Percentiles rank a stretch among this genome's conserved stretches.
Conservation (phyloP, 2,888 invertebrate genomes). For the Drosophila subsilvestris region DNA sequence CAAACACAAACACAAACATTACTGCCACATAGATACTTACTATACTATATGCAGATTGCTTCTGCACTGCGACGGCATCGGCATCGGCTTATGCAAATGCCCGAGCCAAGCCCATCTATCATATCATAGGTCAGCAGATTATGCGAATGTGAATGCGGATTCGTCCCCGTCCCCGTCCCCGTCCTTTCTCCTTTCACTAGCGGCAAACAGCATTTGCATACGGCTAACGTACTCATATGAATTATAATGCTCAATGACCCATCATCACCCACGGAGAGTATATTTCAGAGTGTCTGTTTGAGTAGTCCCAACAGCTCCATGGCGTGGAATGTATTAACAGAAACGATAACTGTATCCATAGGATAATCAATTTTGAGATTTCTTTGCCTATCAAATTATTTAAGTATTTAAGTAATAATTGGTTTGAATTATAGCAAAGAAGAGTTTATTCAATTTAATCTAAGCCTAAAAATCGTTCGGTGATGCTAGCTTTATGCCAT, state of each 20-base stretch:
- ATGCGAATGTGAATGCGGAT: constrained; percentile 60
- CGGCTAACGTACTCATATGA: constrained; percentile 9
- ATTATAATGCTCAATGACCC: background rate
- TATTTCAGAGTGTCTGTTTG: background rate
- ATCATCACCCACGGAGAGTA: background rate
- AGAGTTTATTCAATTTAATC: no score
- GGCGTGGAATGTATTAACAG: background rate
- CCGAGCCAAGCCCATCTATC: constrained; percentile 15
- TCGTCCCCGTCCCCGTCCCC: no score
- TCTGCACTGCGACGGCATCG: constrained; percentile 40
- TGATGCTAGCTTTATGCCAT: no score
- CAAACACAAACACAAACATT: constrained; percentile 7
- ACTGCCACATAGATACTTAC: no score
- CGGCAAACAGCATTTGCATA: background rate
- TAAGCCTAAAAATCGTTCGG: no score
- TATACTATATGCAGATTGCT: constrained; percentile 29
- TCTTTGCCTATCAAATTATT: no score
- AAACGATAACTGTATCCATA: no score
- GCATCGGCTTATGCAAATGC: constrained; percentile 67
- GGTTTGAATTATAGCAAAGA: no score
- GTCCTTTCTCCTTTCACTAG: background rate
- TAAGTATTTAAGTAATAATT: no score
- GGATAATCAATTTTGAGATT: background rate
- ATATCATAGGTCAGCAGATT: constrained; percentile 69
- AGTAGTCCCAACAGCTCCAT: background rate